Conservation (phyloP, 2,888 invertebrate species). For the Lepidocyrtinus sp. region DNA sequence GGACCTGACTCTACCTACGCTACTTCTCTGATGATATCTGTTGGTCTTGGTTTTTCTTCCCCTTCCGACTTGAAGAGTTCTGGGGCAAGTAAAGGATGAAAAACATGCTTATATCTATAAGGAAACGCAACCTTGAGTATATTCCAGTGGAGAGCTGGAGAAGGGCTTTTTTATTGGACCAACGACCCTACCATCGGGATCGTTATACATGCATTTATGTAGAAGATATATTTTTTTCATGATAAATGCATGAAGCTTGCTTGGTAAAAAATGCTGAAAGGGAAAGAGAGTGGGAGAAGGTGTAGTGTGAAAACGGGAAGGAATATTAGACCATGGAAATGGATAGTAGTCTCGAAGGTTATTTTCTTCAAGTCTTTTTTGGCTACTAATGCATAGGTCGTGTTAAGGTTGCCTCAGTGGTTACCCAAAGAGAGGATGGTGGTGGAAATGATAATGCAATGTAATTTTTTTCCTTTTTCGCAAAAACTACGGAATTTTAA, state of each 20-base stretch:
- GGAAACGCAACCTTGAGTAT: neutral
- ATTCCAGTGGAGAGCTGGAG: neutral
- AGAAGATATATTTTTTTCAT: conserved; percentile 18
- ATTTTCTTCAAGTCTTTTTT: conserved; percentile 6
- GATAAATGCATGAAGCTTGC: conserved; percentile 35
- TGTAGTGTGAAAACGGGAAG: neutral
- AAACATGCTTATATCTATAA: neutral
- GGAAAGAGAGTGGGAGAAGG: neutral
- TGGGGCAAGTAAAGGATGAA: neutral
- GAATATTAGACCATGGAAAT: neutral
- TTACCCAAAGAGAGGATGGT: neutral
- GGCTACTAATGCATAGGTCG: conserved; percentile 11
- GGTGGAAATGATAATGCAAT: conserved; percentile 13
- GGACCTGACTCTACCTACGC: conserved; percentile 5
- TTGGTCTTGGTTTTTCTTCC: neutral
- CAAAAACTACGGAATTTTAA: neutral
- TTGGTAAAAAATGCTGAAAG: neutral
- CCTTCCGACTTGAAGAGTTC: neutral
- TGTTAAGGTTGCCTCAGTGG: conserved; percentile 10
- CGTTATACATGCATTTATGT: conserved; percentile 13
- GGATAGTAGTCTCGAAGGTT: conserved; percentile 3
- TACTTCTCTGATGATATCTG: conserved; percentile 4
- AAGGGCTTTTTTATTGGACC: conserved; percentile 7
- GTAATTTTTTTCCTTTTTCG: neutral
- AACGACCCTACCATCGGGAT: conserved; percentile 10